Evolutionary conservation across 1,140 invertebrate genomes (phyloP).

Genomic region (Drosophila pallidifrons): DNA sequence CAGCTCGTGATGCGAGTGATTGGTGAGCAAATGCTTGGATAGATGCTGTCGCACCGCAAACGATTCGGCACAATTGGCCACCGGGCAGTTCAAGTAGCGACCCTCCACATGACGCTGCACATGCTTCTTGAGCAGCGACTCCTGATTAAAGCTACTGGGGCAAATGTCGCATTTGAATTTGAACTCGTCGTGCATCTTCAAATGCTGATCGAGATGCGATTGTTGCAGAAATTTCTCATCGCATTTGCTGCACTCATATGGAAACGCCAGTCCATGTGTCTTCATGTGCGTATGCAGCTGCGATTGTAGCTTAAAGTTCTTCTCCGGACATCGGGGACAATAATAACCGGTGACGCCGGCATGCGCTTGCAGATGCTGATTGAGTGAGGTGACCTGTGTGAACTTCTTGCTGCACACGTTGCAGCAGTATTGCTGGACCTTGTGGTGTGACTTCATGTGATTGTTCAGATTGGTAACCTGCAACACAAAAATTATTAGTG

Average conservation of each 20-base stretch:
- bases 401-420: constrained; percentile 84
- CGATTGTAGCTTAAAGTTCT: constrained; percentile 83
- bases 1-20: constrained; percentile 79
- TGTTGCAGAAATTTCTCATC: constrained; percentile 84
- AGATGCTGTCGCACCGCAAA: constrained; percentile 84
- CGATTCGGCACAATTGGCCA: constrained; percentile 80
- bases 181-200: constrained; percentile 84
- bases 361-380: constrained; percentile 84
- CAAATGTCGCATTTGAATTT: constrained; percentile 84
- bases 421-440: constrained; percentile 84
- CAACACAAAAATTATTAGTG: background rate
- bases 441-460: constrained; percentile 85
- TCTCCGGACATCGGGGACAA: constrained; percentile 83
- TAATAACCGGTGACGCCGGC: constrained; percentile 83
- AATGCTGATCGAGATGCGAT: constrained; percentile 81
- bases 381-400: constrained; percentile 84
- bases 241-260: constrained; percentile 81
- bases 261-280: constrained; percentile 80
- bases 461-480: constrained; percentile 85
- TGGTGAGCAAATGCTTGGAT: constrained; percentile 82
- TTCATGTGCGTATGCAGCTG: constrained; percentile 85
- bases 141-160: constrained; percentile 83
- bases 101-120: constrained; percentile 84
- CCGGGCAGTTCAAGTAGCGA: constrained; percentile 79
- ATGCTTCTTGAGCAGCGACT: constrained; percentile 83